Evolutionary conservation across 2,113 vertebrate genomes (phyloP).

Genomic region (Laterallus jamaicensis): DNA sequence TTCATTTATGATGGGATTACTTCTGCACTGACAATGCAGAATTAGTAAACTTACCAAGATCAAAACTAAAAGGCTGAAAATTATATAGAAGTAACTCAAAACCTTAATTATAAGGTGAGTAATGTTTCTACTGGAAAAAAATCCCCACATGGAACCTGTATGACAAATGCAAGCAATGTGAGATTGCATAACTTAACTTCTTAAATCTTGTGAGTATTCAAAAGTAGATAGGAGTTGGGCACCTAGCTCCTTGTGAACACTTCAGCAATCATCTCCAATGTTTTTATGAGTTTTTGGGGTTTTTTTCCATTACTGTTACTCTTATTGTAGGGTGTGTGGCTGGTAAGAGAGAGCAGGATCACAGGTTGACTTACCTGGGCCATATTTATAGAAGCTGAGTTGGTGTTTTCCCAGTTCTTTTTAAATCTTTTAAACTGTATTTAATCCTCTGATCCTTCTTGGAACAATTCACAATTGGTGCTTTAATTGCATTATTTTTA

Average conservation of each 20-base stretch:
- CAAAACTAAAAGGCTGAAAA: neutral
- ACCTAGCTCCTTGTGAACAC: neutral
- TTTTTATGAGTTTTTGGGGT: neutral
- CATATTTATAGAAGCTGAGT: neutral
- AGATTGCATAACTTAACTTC: neutral
- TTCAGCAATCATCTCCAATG: neutral
- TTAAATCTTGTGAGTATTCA: neutral
- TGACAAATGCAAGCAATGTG: neutral
- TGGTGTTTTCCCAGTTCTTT: neutral
- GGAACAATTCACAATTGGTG: neutral
- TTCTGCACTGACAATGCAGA: neutral
- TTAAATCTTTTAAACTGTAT: neutral
- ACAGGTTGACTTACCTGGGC: neutral
- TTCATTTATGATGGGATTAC: neutral
- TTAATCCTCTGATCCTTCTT: neutral
- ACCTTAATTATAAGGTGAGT: neutral
- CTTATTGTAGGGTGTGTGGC: neutral
- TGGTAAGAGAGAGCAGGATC: neutral
- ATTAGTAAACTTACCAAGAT: neutral
- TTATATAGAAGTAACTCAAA: neutral
- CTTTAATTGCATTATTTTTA: neutral
- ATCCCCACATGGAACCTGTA: rapidly evolving
- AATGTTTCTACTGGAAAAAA: neutral
- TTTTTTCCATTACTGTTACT: neutral
- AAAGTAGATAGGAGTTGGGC: neutral